Percentiles rank a stretch among this genome's conserved stretches.
These are phyloP conservation scores for Theonella swinhoei DNA, from an alignment of 37 sponge, comb jelly and placozoan species.

Conservation along the genomic window DNA sequence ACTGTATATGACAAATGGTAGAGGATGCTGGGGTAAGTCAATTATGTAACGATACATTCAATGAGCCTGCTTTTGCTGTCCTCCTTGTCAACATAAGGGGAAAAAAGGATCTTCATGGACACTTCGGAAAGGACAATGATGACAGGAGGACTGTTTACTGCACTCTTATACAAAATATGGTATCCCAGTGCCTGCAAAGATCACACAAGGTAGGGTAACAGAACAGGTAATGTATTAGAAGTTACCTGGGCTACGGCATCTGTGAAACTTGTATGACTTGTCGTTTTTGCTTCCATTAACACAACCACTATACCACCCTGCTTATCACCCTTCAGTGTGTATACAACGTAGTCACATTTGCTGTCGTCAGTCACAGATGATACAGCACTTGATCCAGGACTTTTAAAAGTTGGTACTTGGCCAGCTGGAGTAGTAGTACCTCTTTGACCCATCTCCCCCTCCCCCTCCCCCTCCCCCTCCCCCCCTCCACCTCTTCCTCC, in stretches of 20 bases:
- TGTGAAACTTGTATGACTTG: not conserved
- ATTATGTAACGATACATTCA: no score
- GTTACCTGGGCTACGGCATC: not conserved
- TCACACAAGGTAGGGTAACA: not conserved
- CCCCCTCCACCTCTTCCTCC: no score
- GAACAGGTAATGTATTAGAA: not conserved
- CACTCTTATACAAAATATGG: not conserved
- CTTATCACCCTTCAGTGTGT: not conserved
- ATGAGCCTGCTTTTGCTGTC: no score
- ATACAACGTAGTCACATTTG: constrained; percentile 15
- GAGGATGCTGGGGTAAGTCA: no score
- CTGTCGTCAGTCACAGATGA: not conserved
- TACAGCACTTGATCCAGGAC: not conserved
- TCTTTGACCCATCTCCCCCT: no score
- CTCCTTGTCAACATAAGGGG: no score
- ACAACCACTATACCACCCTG: constrained; percentile 1
- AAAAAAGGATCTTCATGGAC: no score
- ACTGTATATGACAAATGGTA: no score
- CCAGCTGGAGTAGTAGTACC: no score
- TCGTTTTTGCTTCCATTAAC: constrained; percentile 2
- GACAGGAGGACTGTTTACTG: not conserved
- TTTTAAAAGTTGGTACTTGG: not conserved
- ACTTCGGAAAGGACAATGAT: no score
- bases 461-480: no score
- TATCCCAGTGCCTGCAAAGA: not conserved